These are phyloP conservation scores for Pristis pectinata DNA, from an alignment of 2,797 vertebrate genomes.

Conservation along the genomic window DNA sequence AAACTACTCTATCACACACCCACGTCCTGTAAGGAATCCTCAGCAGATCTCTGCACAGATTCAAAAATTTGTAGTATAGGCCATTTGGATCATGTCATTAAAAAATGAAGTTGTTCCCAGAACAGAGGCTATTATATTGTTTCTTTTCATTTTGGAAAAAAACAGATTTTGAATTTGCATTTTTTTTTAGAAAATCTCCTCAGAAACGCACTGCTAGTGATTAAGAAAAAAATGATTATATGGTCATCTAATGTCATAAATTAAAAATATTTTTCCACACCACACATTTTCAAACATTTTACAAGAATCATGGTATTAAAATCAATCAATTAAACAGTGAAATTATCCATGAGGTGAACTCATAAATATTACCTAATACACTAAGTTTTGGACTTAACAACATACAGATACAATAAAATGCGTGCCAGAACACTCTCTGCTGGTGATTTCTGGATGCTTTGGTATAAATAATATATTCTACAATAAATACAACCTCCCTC, in stretches of 20 bases:
- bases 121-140: background rate
- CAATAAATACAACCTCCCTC: background rate
- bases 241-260: background rate
- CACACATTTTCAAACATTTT: background rate
- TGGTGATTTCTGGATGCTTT: background rate
- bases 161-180: background rate
- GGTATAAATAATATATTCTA: background rate
- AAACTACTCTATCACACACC: background rate
- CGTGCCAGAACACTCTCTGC: background rate
- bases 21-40: background rate
- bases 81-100: background rate
- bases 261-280: too few relatives aligned
- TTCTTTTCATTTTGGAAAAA: background rate
- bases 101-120: constrained; percentile 6
- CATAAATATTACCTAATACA: background rate
- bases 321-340: background rate
- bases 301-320: background rate
- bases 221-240: background rate
- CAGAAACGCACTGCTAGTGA: background rate
- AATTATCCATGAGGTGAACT: background rate
- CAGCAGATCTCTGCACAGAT: background rate
- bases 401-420: background rate
- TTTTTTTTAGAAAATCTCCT: background rate
- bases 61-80: too few relatives aligned
- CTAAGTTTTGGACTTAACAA: background rate